These are phyloP conservation scores for Panopea generosa DNA, from an alignment of 2,888 invertebrate species.

Conservation along the genomic window DNA sequence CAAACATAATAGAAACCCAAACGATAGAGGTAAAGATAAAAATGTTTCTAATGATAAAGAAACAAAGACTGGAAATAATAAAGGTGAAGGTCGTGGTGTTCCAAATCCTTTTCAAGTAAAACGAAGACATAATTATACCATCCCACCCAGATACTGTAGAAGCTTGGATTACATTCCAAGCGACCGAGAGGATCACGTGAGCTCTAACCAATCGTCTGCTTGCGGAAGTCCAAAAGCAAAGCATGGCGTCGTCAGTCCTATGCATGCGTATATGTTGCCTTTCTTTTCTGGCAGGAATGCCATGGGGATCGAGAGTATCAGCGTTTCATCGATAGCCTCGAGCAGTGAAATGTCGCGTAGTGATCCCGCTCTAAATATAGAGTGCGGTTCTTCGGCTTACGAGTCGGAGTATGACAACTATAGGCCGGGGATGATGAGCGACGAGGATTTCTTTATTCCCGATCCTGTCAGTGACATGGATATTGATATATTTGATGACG, in stretches of 20 bases:
- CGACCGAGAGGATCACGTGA: conserved; percentile 79
- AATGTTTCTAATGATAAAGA: neutral
- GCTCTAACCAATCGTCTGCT: conserved; percentile 74
- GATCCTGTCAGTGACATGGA: conserved; percentile 84
- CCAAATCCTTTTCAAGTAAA: conserved; percentile 80
- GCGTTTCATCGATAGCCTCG: conserved; percentile 82
- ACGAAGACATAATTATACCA: conserved; percentile 73
- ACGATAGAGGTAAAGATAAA: neutral
- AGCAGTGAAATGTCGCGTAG: conserved; percentile 84
- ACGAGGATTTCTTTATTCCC: conserved; percentile 85
- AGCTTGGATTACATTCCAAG: conserved; percentile 84
- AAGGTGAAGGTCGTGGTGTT: conserved; percentile 26
- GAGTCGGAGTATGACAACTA: conserved; percentile 91
- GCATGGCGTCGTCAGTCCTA: conserved; percentile 38
- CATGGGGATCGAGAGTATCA: conserved; percentile 80
- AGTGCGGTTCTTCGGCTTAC: conserved; percentile 88
- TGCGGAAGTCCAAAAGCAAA: conserved; percentile 78
- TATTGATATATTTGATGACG: conserved; percentile 83
- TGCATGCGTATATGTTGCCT: conserved; percentile 72
- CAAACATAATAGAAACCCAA: conserved; percentile 17
- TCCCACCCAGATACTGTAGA: conserved; percentile 80
- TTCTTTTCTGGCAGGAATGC: conserved; percentile 72
- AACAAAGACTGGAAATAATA: conserved; percentile 7
- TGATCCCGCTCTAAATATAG: conserved; percentile 82
- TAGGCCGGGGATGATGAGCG: conserved; percentile 86